These are phyloP conservation scores for crab-eating macaque (Macaca fascicularis) DNA, from an alignment of 2,113 vertebrate species.

Conservation along the genomic window DNA sequence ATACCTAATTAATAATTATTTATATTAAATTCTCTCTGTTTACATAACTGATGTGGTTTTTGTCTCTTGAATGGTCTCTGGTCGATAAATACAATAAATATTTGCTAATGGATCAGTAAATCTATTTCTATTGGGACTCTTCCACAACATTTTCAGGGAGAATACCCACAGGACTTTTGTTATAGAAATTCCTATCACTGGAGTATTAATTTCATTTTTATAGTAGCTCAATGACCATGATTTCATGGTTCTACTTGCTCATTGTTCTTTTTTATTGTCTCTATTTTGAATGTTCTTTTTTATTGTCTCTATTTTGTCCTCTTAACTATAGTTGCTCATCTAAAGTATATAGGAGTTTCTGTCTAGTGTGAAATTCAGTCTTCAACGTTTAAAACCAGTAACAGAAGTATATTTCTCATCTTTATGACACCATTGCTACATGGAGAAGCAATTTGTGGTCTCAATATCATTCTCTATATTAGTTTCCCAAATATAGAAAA, in stretches of 20 bases:
- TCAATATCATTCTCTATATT: not conserved
- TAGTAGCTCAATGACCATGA: not conserved
- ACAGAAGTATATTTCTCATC: not conserved
- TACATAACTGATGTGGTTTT: not conserved
- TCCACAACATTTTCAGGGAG: not conserved
- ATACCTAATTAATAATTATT: not conserved
- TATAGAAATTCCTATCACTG: not conserved
- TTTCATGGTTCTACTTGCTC: not conserved
- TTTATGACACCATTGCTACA: not conserved
- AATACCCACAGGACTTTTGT: not conserved
- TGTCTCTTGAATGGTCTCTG: not conserved
- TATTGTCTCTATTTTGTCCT: not conserved
- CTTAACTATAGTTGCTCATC: not conserved
- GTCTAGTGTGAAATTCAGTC: not conserved
- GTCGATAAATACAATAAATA: not conserved
- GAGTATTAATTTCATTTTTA: not conserved
- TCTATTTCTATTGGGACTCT: not conserved
- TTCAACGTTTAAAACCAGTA: not conserved
- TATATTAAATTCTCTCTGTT: not conserved
- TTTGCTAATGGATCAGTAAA: not conserved
- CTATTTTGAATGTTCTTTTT: not conserved
- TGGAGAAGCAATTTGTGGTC: not conserved
- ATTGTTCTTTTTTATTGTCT: not conserved
- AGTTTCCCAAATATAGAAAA: not conserved
- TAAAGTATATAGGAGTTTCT: not conserved